Evolutionary conservation across 92 coral and sea anemone genomes (phyloP), one percentile per base, ranked within the genome.

Genomic region (Porites divaricata): DNA sequence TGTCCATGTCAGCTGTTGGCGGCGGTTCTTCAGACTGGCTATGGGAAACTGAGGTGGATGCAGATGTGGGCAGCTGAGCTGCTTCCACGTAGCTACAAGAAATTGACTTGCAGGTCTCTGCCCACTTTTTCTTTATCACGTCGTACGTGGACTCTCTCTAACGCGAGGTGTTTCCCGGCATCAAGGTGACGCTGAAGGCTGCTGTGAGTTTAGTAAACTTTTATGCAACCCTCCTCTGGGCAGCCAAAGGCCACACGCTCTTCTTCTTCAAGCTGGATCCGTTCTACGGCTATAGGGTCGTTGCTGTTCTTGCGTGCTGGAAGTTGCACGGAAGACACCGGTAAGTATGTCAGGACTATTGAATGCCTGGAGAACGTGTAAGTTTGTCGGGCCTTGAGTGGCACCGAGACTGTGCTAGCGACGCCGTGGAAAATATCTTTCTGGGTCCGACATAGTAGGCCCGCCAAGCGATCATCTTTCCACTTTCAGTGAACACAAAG

Each of bases 321-420:
- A 71, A 71, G 76, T 22, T 22, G 76, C 76, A 71, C 76, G 76
- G 76, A 71, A 71, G 76, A 71, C 76, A 71, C 76, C 76, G 41
- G 66, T 61, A 8, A 61, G 66, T 20, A 61, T 61, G 76, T 71
- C 76, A 71, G 26, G 76, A n/a, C n/a, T n/a, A n/a, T n/a, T n/a
- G n/a, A 71, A 51, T 71, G 19, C 76, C 45, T 28, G 41, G 76
- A 26, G 76, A 35, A 71, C 76, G 17, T 71, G 58, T 71, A 71
- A 71, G 76, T 45, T 71, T 35, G 76, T 71, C 76, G 54, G 76
- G 76, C 76, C 56, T 71, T 71, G 53, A 71, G 76, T 57, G 76
- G 76, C 45, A 50, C 76, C 54, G 76, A 71, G 53, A 41, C 76
- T n/a, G 76, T 2, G 53, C 23, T 54, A 48, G 76, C 54, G 76